Evolutionary conservation across 2,888 invertebrate species (phyloP).

Genomic region (Palloptera scutellata): DNA sequence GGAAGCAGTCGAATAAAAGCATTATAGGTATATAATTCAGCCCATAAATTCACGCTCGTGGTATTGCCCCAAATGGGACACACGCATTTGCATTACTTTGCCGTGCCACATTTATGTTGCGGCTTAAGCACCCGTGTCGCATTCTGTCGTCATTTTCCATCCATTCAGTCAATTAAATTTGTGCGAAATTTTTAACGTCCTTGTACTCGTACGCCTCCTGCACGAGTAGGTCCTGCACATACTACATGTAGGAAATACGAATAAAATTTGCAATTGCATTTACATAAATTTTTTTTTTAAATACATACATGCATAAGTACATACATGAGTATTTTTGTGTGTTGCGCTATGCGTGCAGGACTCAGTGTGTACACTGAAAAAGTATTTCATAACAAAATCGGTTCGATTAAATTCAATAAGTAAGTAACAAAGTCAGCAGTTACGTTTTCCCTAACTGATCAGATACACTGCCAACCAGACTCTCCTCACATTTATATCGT

Average conservation of each 20-base stretch:
- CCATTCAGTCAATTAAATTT: conserved; percentile 34
- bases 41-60: conserved; percentile 31
- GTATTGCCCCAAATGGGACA: conserved; percentile 43
- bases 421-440: too few relatives aligned
- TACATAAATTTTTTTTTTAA: conserved; percentile 29
- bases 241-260: conserved; percentile 53
- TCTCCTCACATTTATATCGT: too few relatives aligned
- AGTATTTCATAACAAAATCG: too few relatives aligned
- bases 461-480: too few relatives aligned
- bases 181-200: conserved; percentile 33
- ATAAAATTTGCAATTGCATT: conserved; percentile 49
- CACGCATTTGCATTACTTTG: conserved; percentile 11
- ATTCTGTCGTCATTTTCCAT: background rate
- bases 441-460: too few relatives aligned
- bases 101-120: background rate
- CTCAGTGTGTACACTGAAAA: too few relatives aligned
- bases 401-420: too few relatives aligned
- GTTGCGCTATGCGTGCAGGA: background rate
- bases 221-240: background rate
- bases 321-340: background rate
- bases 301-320: background rate
- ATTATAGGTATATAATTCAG: conserved; percentile 18
- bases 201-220: background rate
- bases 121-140: background rate
- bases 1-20: background rate